Percentiles rank a stretch among this genome's conserved stretches.
Conservation (phyloP, 2,888 invertebrate genomes). For the Exocentrus adspersus region DNA sequence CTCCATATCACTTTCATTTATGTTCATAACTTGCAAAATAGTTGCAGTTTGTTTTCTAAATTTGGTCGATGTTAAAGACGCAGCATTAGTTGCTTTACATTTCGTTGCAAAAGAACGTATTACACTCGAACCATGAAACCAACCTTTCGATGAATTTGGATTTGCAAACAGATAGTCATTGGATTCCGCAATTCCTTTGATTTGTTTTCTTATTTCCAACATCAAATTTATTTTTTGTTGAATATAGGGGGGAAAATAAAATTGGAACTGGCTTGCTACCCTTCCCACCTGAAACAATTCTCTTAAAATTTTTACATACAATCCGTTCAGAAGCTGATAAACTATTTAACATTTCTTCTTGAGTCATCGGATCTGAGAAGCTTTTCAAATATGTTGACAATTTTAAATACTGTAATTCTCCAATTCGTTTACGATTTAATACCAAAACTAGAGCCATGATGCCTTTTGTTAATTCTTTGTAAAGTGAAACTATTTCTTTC, state of each 20-base stretch:
- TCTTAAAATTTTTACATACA: not conserved
- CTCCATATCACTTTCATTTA: not conserved
- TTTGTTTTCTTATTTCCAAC: constrained; percentile 6
- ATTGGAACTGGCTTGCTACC: constrained; percentile 22
- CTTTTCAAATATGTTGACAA: not conserved
- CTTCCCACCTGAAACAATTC: constrained; percentile 15
- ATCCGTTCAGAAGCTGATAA: not conserved
- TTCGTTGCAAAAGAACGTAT: not conserved
- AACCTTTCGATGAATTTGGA: not conserved
- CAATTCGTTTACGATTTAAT: constrained; percentile 18
- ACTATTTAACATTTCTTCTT: not conserved
- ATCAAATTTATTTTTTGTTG: not conserved
- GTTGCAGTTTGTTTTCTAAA: constrained; percentile 11
- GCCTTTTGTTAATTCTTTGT: constrained; percentile 2
- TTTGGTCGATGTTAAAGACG: not conserved
- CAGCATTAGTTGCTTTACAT: not conserved
- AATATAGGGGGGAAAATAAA: constrained; percentile 8
- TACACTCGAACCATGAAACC: constrained; percentile 6
- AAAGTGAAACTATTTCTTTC: not conserved
- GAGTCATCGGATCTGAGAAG: not conserved
- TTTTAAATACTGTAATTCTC: constrained; percentile 23
- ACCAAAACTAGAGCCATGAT: constrained; percentile 13
- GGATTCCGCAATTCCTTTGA: not conserved
- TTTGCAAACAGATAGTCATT: constrained; percentile 7
- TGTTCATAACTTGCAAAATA: constrained; percentile 1